These are phyloP conservation scores for Rhagologus leucostigma DNA, from an alignment of 2,113 vertebrate genomes.

Conservation along the genomic window DNA sequence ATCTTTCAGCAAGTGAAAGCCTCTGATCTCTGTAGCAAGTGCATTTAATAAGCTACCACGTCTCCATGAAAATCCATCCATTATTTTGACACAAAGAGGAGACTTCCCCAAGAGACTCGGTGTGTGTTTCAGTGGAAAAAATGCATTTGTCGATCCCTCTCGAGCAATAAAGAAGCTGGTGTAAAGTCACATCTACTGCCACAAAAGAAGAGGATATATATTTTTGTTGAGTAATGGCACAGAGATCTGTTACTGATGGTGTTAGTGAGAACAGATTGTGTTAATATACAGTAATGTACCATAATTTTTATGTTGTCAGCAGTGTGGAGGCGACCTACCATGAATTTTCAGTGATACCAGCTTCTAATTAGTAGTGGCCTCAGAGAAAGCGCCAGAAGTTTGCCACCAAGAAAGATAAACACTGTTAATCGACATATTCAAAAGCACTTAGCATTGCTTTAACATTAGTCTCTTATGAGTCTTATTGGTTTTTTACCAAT, in stretches of 20 bases:
- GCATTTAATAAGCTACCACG: not conserved
- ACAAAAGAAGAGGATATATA: not conserved
- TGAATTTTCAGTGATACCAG: not conserved
- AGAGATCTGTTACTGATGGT: not conserved
- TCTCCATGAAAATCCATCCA: not conserved
- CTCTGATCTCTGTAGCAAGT: not conserved
- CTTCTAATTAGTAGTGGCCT: not conserved
- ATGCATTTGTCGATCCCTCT: not conserved
- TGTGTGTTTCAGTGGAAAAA: not conserved
- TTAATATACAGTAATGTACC: not conserved
- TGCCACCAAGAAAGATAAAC: not conserved
- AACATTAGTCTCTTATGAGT: not conserved
- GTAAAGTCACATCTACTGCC: not conserved
- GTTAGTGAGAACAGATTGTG: not conserved
- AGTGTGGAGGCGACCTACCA: not conserved
- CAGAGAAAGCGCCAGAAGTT: not conserved
- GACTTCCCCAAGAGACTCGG: not conserved
- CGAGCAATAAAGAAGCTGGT: not conserved
- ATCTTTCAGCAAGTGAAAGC: not conserved
- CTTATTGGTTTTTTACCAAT: not conserved
- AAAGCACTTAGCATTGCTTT: not conserved
- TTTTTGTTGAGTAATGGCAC: not conserved
- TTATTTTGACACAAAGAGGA: not conserved
- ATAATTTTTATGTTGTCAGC: not conserved
- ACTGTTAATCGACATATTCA: not conserved